Evolutionary conservation across 2,888 invertebrate genomes (phyloP).

Genomic region (Cyclophora punctaria): DNA sequence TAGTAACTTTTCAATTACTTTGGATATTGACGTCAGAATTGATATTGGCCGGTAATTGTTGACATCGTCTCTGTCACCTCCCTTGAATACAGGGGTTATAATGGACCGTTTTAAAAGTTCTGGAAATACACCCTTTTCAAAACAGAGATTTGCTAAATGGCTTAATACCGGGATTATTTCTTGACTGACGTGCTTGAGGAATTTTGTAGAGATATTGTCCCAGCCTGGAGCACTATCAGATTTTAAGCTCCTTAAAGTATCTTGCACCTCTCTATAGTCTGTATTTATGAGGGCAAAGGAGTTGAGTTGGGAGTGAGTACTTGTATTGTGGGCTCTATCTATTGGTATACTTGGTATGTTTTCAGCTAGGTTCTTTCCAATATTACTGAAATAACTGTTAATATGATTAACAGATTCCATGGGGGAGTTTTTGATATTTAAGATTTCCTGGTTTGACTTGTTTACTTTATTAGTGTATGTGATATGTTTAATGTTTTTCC

Average conservation of each 20-base stretch:
- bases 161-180: neutral
- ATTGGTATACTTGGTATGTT: neutral
- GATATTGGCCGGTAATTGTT: conserved; percentile 12
- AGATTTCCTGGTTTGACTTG: neutral
- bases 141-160: conserved; percentile 2
- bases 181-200: conserved; percentile 1
- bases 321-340: neutral
- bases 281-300: conserved; percentile 3
- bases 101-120: conserved; percentile 4
- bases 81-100: conserved; percentile 6
- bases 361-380: no score
- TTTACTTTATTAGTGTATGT: neutral
- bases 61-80: conserved; percentile 6
- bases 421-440: neutral
- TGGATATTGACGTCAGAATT: conserved; percentile 6
- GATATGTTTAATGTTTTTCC: neutral
- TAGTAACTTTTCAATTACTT: conserved; percentile 6
- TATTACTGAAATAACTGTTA: no score
- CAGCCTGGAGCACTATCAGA: conserved; percentile 5
- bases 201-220: conserved; percentile 4
- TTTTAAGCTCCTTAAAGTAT: conserved; percentile 1
- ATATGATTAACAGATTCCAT: neutral
- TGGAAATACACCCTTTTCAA: conserved; percentile 5
- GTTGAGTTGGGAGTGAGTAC: neutral
- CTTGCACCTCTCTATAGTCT: neutral